Percentiles rank a stretch among this genome's conserved stretches.
Conservation (phyloP, 2,888 invertebrate genomes). For the Ariolimax columbianus region DNA sequence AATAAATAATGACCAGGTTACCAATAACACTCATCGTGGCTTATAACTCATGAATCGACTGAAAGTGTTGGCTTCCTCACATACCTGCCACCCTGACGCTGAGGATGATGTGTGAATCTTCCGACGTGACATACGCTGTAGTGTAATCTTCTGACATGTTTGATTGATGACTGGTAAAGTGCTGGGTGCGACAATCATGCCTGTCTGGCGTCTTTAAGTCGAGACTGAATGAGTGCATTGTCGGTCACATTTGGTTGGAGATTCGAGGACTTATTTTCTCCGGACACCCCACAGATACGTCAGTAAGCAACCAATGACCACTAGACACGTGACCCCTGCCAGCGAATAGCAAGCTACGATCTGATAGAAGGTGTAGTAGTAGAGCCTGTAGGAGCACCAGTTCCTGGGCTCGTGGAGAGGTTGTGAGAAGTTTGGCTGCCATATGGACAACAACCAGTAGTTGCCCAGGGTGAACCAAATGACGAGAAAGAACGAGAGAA, state of each 20-base stretch:
- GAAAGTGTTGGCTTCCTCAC: too few species aligned
- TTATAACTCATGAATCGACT: too few species aligned
- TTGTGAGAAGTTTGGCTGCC: conserved; percentile 87
- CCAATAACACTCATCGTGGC: too few species aligned
- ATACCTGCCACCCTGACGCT: too few species aligned
- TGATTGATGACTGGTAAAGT: too few species aligned
- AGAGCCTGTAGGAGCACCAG: conserved; percentile 89
- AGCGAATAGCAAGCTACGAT: conserved; percentile 86
- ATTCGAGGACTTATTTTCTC: background rate
- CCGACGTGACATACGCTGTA: too few species aligned
- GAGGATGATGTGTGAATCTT: too few species aligned
- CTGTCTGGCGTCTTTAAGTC: too few species aligned
- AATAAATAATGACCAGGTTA: too few species aligned
- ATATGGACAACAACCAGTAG: conserved; percentile 88
- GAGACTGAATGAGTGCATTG: too few species aligned
- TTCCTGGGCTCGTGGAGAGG: conserved; percentile 87
- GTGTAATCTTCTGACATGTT: too few species aligned
- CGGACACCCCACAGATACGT: conserved; percentile 77
- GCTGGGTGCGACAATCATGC: too few species aligned
- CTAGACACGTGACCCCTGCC: conserved; percentile 84
- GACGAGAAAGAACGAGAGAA: conserved; percentile 85
- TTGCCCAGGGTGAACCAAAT: conserved; percentile 89
- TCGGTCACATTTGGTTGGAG: background rate
- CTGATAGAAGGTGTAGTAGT: conserved; percentile 87
- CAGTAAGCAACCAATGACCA: conserved; percentile 85